phyloP scores from a whole-genome alignment of 2,797 vertebrate species.

The Pteropus rufus region DNA sequence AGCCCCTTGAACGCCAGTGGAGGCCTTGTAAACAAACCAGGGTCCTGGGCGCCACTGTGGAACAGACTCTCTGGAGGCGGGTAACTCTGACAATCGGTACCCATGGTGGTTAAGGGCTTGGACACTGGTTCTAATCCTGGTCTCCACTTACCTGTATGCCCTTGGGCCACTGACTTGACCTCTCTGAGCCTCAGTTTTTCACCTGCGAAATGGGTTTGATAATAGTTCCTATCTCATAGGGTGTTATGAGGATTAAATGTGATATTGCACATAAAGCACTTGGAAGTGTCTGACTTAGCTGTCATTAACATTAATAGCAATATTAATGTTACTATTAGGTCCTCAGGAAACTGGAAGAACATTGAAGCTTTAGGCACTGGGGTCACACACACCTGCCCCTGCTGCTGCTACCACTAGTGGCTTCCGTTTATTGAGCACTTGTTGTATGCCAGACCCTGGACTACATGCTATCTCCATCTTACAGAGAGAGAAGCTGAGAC shows the following conservation, averaged over 20 bases:
- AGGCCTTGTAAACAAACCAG: neutral
- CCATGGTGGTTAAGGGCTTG: fast-evolving
- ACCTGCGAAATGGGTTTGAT: neutral
- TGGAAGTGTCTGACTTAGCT: neutral
- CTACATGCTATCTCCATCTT: neutral
- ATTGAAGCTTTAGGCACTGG: neutral
- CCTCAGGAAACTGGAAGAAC: neutral
- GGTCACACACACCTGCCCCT: neutral
- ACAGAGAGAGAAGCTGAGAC: neutral
- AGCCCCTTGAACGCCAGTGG: neutral
- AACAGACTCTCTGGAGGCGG: neutral
- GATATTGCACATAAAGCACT: neutral
- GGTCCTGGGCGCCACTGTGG: neutral
- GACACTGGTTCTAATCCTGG: neutral
- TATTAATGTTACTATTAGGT: neutral
- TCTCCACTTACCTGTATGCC: neutral
- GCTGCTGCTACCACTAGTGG: fast-evolving
- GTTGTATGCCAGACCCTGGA: neutral
- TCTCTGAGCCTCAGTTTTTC: neutral
- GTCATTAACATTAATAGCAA: neutral
- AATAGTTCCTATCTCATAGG: neutral
- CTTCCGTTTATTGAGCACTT: neutral
- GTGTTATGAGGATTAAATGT: neutral
- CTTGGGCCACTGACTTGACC: neutral
- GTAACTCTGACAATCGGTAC: neutral